Base-by-base conservation (phyloP, 2,888 invertebrate species). In the Cheilosia impressa region DNA sequence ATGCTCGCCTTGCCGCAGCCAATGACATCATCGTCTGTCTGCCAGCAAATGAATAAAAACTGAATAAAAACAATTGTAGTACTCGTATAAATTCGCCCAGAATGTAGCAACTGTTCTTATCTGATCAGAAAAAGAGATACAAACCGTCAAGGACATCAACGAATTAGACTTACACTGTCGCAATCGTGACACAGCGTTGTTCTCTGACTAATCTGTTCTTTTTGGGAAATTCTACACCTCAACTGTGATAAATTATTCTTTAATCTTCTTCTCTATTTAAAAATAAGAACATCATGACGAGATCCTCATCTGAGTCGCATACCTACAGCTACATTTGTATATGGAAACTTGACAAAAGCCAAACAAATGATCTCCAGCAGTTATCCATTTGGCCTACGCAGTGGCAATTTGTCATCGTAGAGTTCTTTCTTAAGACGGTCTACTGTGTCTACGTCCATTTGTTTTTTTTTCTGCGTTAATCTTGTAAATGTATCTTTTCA, bases 401-500 rank as follows among this genome's bases (percentile, higher is more conserved):
- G 80, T 75, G 62, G 55, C 75, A 75, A 47, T 73, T 80, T 80
- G 31, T 80, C 68, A 68, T 66, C 5, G 53, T 43, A 24, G 38
- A 55, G 10, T 68, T 66, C 24, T 47, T 55, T 41, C n/a, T 55
- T 62, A 63, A 73, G 58, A 27, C 31, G 34, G 17, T 55, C 19
- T 6, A 19, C 3, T 65, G 34, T 38, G 38, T 24, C 19, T 62
- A n/a, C 57, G 31, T 52, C 17, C 6, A 57, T 17, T 17, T n/a
- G n/a, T n/a, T 69, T 45, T 66, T 34, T 66, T 79, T 53, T 47
- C 58, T 24, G 60, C 34, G 53, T 79, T 53, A 55, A 63, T 62
- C 73, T 68, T 68, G 75, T 80, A 75, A 80, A 47, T 80, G 41
- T 62, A 80, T 75, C 55, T 80, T 75, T 75, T 80, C 75, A 80